Conservation (phyloP, 2,797 vertebrate species). For the Capromys pilorides region DNA sequence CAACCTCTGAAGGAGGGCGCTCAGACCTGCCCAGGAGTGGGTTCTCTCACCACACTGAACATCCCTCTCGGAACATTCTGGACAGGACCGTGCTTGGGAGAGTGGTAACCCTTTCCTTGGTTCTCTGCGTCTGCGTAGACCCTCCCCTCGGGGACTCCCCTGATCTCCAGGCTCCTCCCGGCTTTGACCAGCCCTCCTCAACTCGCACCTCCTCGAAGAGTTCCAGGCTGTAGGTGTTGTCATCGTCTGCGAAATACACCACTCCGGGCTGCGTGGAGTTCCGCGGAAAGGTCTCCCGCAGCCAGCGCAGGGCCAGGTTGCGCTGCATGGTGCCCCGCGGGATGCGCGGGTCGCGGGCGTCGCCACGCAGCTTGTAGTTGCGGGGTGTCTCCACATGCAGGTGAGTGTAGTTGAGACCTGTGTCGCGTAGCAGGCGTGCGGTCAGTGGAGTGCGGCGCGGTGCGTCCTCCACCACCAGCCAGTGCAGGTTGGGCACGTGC, state of each 20-base stretch:
- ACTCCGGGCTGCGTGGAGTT: slow-evolving; percentile 95
- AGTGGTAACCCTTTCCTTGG: neutral
- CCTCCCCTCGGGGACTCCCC: neutral
- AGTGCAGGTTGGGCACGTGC: slow-evolving; percentile 97
- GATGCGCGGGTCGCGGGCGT: slow-evolving; percentile 95
- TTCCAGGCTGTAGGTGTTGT: slow-evolving; percentile 98
- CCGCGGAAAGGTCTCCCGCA: slow-evolving; percentile 94
- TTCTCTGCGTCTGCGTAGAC: neutral
- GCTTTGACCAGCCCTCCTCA: neutral
- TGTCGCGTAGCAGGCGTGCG: slow-evolving; percentile 93
- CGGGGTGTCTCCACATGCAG: slow-evolving; percentile 97
- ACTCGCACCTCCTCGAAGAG: slow-evolving; percentile 95
- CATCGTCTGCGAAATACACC: slow-evolving; percentile 96
- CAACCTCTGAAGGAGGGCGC: neutral
- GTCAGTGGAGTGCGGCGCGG: slow-evolving; percentile 93
- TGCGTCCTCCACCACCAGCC: slow-evolving; percentile 97
- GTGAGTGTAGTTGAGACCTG: slow-evolving; percentile 97
- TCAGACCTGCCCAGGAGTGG: neutral
- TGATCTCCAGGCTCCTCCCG: too few relatives aligned
- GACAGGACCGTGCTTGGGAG: too few relatives aligned
- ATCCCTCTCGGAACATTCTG: too few relatives aligned
- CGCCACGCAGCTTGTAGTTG: slow-evolving; percentile 96
- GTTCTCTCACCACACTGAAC: neutral
- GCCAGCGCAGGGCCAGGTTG: slow-evolving; percentile 96
- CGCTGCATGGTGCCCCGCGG: slow-evolving; percentile 98